Evolutionary conservation across 2,797 vertebrate species (phyloP).

Genomic region (Tenualosa ilisha): DNA sequence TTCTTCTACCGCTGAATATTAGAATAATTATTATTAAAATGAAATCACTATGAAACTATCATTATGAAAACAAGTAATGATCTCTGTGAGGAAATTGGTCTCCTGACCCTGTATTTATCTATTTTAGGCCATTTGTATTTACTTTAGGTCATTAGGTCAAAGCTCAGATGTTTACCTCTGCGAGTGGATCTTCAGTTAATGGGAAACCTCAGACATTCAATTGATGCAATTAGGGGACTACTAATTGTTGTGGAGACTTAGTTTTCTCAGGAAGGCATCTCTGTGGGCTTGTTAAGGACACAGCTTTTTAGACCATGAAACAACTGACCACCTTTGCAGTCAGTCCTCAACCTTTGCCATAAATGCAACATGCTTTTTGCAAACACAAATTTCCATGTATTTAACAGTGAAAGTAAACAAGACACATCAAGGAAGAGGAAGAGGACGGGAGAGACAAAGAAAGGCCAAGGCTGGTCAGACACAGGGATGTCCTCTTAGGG

Average conservation of each 20-base stretch:
- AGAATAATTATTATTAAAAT: not conserved
- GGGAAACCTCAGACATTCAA: not conserved
- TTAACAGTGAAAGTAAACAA: slow-evolving; percentile 25
- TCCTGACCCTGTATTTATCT: not conserved
- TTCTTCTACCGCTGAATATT: not conserved
- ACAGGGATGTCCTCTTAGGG: slow-evolving; percentile 7
- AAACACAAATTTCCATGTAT: slow-evolving; percentile 32
- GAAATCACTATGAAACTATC: too few species aligned
- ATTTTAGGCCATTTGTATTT: not conserved
- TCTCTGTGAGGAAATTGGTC: not conserved
- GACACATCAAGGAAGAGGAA: not conserved
- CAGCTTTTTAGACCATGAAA: not conserved
- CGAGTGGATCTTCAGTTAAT: not conserved
- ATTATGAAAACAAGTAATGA: not conserved
- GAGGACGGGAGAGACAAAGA: slow-evolving; percentile 35
- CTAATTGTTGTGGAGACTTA: not conserved
- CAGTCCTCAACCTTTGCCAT: not conserved
- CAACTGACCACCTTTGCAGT: not conserved
- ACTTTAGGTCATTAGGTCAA: not conserved
- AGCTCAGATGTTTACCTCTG: not conserved
- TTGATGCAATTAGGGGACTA: not conserved
- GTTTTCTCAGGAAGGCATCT: not conserved
- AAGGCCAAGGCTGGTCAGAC: slow-evolving; percentile 36
- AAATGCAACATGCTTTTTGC: not conserved
- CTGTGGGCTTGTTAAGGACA: not conserved